Conservation (phyloP, 2,113 vertebrate species). For the Etheostoma spectabile region DNA sequence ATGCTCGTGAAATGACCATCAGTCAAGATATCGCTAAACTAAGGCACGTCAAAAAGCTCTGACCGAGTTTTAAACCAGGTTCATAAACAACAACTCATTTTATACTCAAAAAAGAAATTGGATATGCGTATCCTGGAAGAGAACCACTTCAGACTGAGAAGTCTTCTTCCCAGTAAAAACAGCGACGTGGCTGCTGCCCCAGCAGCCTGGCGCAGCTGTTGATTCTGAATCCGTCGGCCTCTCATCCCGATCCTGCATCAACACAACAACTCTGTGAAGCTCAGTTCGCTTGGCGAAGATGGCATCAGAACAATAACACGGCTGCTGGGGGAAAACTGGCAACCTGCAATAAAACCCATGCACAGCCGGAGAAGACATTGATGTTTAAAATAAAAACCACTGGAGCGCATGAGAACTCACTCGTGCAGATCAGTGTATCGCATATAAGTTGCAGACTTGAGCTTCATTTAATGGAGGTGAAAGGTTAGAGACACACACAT, state of each 20-base stretch:
- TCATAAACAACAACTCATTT: background rate
- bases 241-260: slow-evolving; percentile 47
- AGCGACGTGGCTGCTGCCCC: slow-evolving; percentile 16
- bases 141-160: background rate
- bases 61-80: background rate
- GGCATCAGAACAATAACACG: slow-evolving; percentile 56
- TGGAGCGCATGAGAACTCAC: background rate
- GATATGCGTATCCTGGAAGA: background rate
- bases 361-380: background rate
- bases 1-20: too few relatives aligned
- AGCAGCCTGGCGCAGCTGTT: slow-evolving; percentile 36
- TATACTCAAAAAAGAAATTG: too few relatives aligned
- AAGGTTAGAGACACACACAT: slow-evolving; percentile 14
- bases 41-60: background rate
- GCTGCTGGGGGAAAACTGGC: slow-evolving; percentile 21
- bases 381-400: slow-evolving; percentile 18
- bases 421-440: slow-evolving; percentile 4
- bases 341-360: background rate
- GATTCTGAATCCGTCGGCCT: slow-evolving; percentile 23
- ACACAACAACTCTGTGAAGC: slow-evolving; percentile 28
- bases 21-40: background rate
- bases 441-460: background rate
- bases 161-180: slow-evolving; percentile 44
- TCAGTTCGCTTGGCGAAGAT: slow-evolving; percentile 32
- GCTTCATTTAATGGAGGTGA: background rate